A percentile compares a stretch with the other conserved stretches of the same genome.
These are phyloP conservation scores for Tortricodes alternella DNA, from an alignment of 2,888 invertebrate species.

Conservation along the genomic window DNA sequence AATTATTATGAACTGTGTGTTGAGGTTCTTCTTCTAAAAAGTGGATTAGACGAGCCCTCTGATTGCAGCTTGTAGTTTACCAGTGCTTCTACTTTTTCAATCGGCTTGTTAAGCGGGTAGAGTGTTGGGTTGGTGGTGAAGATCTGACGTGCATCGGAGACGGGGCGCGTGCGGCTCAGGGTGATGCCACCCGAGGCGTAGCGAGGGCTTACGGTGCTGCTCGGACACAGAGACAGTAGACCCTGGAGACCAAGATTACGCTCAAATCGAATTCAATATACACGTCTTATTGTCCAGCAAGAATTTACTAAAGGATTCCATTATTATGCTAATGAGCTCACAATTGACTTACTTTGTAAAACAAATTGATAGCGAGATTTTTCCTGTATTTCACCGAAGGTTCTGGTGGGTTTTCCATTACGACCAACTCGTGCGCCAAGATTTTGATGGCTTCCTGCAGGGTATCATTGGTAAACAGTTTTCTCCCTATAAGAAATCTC, in stretches of 20 bases:
- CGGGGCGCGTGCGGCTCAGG: conserved; percentile 38
- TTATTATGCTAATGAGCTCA: too few relatives aligned
- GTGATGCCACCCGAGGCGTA: conserved; percentile 45
- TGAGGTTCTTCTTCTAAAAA: too few relatives aligned
- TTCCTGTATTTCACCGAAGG: conserved; percentile 82
- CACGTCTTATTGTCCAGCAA: too few relatives aligned
- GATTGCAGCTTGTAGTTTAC: too few relatives aligned
- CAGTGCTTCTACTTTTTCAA: conserved; percentile 15
- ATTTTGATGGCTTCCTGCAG: conserved; percentile 60
- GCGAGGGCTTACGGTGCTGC: conserved; percentile 34
- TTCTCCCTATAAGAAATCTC: conserved; percentile 66
- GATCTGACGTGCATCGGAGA: conserved; percentile 6
- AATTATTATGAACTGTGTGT: too few relatives aligned
- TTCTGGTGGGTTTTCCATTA: conserved; percentile 69
- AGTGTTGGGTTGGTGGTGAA: conserved; percentile 6
- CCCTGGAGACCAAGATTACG: background rate
- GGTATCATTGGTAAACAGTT: conserved; percentile 59
- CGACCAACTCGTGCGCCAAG: conserved; percentile 50
- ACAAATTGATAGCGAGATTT: conserved; percentile 82
- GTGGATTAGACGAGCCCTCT: too few relatives aligned
- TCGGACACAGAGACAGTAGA: conserved; percentile 47
- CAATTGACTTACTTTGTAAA: conserved; percentile 83
- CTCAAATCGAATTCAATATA: background rate
- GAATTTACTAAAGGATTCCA: too few relatives aligned
- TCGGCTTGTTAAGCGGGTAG: conserved; percentile 15